Base-by-base conservation (phyloP, 2,888 invertebrate species). In the Dendrolimus houi region DNA sequence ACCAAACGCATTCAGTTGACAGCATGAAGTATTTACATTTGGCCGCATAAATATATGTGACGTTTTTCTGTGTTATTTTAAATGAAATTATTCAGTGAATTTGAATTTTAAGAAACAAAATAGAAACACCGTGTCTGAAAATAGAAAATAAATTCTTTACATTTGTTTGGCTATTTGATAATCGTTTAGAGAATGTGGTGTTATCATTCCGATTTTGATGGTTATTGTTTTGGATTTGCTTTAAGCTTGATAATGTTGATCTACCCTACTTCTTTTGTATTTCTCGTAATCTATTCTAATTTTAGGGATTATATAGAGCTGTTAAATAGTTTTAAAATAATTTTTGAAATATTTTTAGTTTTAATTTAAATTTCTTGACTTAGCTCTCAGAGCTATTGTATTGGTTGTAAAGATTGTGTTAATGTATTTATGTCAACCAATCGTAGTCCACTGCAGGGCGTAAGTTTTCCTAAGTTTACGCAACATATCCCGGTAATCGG, bases 1-100 rank as follows among this genome's bases (percentile, higher is more conserved):
- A 81, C 82, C 69, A 80, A 85, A 81, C 77, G 80, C 80, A 81
- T 83, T 82, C 80, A 75, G 81, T 75, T 83, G 86, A 86, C 87
- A 85, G 83, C 74, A 79, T 85, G 84, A 86, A 72, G 75, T 79
- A 87, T 83, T 73, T 68, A 68, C 67, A 67, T 29, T 29, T 29
- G 29, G 29, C 29, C 67, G 63, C 79, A 74, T 78, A 77, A 77
- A 78, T 77, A 80, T 74, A 70, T 77, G 76, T 74, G 65, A 72
- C 69, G 29, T 29, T 29, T 29, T 29, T 29, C 29, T 29, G 29
- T 29, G 29, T 29, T 29, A 29, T 29, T 29, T 6, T 29, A 29
- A 6, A 29, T 29, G 29, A 29, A 29, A 29, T 29, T 29, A 29
- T 29, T 29, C 29, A 29, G 29, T 29, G 29, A 29, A 29, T 29